These are phyloP conservation scores for Mustela nigripes DNA, from an alignment of 2,113 vertebrate genomes.

Conservation along the genomic window DNA sequence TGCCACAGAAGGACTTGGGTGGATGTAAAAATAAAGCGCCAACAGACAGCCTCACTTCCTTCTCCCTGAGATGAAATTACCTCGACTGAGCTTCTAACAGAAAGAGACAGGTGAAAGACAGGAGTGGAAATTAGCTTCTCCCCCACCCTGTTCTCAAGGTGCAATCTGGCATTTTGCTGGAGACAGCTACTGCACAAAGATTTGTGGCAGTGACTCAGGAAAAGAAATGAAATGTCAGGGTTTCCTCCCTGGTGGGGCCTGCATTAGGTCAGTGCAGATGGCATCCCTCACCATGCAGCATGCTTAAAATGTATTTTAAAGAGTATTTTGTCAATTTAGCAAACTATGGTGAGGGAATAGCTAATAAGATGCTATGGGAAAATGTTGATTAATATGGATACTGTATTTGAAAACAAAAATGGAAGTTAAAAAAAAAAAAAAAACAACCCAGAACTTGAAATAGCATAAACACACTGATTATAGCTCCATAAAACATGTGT, in stretches of 20 bases:
- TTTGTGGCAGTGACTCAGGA: neutral
- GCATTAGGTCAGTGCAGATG: neutral
- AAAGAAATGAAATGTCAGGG: slow-evolving; percentile 60
- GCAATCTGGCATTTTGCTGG: slow-evolving; percentile 49
- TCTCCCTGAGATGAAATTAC: neutral
- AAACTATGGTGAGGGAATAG: neutral
- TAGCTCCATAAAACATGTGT: slow-evolving; percentile 3
- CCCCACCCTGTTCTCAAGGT: neutral
- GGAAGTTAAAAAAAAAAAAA: neutral
- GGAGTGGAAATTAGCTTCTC: slow-evolving; percentile 24
- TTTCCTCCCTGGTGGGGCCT: neutral
- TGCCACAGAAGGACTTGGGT: neutral
- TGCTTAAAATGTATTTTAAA: neutral
- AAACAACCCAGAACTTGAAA: neutral
- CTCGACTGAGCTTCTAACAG: neutral
- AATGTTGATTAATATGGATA: slow-evolving; percentile 21
- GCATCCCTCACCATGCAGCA: neutral
- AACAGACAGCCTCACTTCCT: neutral
- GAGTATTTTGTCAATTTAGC: neutral
- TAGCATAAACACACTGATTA: neutral
- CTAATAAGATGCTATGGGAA: slow-evolving; percentile 42
- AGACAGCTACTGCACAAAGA: slow-evolving; percentile 42
- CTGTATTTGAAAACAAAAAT: slow-evolving; percentile 28
- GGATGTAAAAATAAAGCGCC: neutral
- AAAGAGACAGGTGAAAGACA: slow-evolving; percentile 43